phyloP scores from a whole-genome alignment of 2,113 vertebrate genomes.

The Vicugna pacos region DNA sequence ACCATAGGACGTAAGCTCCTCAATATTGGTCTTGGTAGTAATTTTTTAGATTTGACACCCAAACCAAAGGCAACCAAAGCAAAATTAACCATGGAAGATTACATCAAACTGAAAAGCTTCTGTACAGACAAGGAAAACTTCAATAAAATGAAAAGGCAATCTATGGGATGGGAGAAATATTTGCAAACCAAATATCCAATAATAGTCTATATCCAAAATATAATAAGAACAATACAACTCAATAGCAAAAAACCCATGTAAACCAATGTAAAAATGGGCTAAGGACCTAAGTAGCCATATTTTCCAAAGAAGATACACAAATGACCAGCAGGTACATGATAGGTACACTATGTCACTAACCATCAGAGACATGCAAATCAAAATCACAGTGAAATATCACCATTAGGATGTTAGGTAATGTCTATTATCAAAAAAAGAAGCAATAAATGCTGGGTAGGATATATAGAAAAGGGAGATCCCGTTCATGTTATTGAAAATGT shows the following conservation, averaged over 20 bases:
- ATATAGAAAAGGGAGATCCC: neutral
- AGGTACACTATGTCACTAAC: neutral
- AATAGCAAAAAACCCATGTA: neutral
- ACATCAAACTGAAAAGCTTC: neutral
- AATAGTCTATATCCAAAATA: neutral
- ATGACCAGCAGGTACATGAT: neutral
- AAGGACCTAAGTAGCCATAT: neutral
- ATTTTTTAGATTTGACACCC: neutral
- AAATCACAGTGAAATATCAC: neutral
- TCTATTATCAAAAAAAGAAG: neutral
- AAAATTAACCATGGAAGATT: neutral
- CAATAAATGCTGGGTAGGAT: neutral
- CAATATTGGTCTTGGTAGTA: neutral
- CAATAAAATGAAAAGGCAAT: neutral
- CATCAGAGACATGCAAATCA: neutral
- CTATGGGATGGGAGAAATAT: neutral
- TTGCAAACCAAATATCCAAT: neutral
- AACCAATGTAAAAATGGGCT: neutral
- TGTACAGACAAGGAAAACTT: neutral
- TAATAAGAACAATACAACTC: neutral
- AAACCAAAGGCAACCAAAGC: neutral
- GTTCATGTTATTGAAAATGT: neutral
- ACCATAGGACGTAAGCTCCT: neutral
- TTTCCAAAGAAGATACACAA: neutral
- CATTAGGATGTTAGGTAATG: neutral